Evolutionary conservation across 2,797 vertebrate species (phyloP), one percentile per base, ranked within the genome.

Genomic region (Siniperca undulata): DNA sequence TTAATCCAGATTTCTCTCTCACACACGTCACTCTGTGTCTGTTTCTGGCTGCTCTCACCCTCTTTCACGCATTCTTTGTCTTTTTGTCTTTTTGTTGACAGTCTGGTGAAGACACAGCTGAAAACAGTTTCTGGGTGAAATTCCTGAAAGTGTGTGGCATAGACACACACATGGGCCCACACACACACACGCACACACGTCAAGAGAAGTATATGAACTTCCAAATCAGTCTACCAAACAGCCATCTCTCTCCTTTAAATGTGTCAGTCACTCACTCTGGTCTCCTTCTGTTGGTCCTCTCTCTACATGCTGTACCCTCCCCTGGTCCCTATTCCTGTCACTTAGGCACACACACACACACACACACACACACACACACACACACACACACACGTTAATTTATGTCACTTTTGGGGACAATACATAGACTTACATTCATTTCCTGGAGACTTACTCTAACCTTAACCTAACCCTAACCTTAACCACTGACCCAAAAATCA

Each of bases 51-150:
- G 65, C 70, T 74, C 56, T 87, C 61, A n/a, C 72, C 46, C 67
- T 73, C 67, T 78, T 85, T 90, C 79, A 84, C 89, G 89, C 69
- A 36, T 88, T 87, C 59, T 83, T 85, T 86, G 53, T 79, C 77
- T 74, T 79, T 73, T 83, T 86, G 79, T 86, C 77, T 68, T 64
- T 78, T 78, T 87, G 83, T 80, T 89, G 81, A 85, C 86, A 89
- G 66, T 89, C 67, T 60, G 71, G 80, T 87, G 52, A 71, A 86
- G 80, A 85, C 65, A 80, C 69, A 59, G 59, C 65, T 83, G 40
- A 82, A 86, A 87, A 89, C 61, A 79, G 27, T 59, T 58, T 34
- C 59, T 76, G 78, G 46, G 53, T 61, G n/a, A 71, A 80, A 72
- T 73, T 67, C 42, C 52, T 69, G 24, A 78, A 69, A 61, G 77